These are phyloP conservation scores for Albula glossodonta DNA, from an alignment of 2,113 vertebrate genomes.

Conservation along the genomic window DNA sequence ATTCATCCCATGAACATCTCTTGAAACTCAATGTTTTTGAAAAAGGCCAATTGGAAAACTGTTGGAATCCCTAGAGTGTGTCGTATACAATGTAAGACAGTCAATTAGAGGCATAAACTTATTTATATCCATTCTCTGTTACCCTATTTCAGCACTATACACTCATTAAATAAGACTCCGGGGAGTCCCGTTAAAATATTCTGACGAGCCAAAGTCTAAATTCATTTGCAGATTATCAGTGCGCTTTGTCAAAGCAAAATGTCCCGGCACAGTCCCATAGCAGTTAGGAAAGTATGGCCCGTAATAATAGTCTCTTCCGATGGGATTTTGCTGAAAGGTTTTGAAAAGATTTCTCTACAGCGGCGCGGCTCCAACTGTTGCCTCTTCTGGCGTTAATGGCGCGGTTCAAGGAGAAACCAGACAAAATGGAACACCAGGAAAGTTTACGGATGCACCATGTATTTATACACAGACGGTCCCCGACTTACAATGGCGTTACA, in stretches of 20 bases:
- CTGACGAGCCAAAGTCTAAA: neutral
- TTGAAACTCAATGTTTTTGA: neutral
- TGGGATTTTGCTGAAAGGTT: neutral
- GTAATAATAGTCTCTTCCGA: neutral
- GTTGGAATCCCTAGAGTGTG: neutral
- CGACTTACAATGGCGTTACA: no score
- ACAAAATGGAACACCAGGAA: neutral
- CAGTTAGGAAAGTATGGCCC: neutral
- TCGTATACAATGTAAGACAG: neutral
- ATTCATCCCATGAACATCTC: neutral
- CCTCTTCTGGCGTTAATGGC: neutral
- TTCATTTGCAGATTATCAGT: neutral
- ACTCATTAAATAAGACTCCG: conserved; percentile 9
- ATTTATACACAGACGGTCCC: no score
- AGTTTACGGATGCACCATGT: neutral
- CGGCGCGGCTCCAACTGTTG: neutral
- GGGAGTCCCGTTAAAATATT: conserved; percentile 2
- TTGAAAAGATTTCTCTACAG: neutral
- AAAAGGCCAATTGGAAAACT: neutral
- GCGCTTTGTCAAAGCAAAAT: neutral
- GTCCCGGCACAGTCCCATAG: neutral
- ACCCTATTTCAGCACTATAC: neutral
- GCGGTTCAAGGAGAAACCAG: neutral
- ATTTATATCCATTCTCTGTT: conserved; percentile 12
- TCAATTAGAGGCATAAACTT: neutral